phyloP scores from a whole-genome alignment of 2,797 vertebrate species.

The Sebastiscus tertius region DNA sequence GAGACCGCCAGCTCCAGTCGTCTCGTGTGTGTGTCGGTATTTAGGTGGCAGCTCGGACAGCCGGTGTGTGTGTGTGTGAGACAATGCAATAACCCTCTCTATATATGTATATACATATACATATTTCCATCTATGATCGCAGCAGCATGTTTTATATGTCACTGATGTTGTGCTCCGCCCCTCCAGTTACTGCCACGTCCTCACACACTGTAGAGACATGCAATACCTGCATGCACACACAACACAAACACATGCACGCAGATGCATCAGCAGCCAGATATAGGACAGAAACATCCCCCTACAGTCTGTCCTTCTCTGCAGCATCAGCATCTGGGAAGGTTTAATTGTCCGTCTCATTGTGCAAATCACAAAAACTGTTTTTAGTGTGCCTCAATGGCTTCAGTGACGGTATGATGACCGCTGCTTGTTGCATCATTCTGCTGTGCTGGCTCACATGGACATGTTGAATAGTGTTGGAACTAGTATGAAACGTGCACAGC shows the following conservation, averaged over 20 bases:
- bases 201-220: neutral
- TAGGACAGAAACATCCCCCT: neutral
- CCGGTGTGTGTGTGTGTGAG: neutral
- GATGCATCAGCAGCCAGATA: neutral
- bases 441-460: neutral
- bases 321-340: neutral
- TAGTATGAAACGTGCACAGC: neutral
- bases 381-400: neutral
- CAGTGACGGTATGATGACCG: neutral
- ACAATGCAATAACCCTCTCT: too few species aligned
- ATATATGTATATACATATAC: neutral
- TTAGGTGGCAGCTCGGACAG: neutral
- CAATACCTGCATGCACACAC: neutral
- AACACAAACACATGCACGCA: neutral
- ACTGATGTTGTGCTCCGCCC: neutral
- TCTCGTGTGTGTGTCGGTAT: slow-evolving; percentile 15
- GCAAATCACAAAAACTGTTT: too few species aligned
- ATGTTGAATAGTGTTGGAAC: neutral
- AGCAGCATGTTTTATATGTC: neutral
- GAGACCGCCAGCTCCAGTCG: neutral
- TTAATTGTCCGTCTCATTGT: neutral
- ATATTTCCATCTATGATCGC: neutral
- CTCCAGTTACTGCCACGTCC: neutral
- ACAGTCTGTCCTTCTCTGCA: neutral
- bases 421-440: slow-evolving; percentile 27